These are phyloP conservation scores for Pseudoips prasinana DNA, from an alignment of 2,888 invertebrate genomes.

Conservation along the genomic window DNA sequence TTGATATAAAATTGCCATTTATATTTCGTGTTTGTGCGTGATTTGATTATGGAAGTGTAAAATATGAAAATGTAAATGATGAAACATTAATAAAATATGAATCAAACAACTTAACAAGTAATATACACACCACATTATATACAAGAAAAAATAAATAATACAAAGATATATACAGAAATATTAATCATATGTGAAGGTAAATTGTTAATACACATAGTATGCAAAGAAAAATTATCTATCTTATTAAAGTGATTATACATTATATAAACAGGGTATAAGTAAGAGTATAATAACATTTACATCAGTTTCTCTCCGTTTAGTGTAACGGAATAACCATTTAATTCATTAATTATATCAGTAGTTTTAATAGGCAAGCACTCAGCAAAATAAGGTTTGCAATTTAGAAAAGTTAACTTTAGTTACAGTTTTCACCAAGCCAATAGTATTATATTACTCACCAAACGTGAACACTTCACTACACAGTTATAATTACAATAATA, in stretches of 20 bases:
- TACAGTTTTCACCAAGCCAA: constrained; percentile 21
- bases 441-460: constrained; percentile 32
- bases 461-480: constrained; percentile 28
- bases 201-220: constrained; percentile 2
- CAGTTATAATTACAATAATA: constrained; percentile 4
- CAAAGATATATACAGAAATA: background rate
- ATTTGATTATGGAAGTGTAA: too few relatives aligned
- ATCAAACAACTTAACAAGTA: too few relatives aligned
- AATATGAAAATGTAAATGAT: too few relatives aligned
- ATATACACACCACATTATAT: background rate
- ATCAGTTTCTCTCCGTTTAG: too few relatives aligned
- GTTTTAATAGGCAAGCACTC: constrained; percentile 32
- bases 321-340: too few relatives aligned
- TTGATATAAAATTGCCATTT: too few relatives aligned
- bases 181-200: background rate
- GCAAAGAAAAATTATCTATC: background rate
- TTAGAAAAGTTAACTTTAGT: constrained; percentile 23
- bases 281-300: too few relatives aligned
- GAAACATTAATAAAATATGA: too few relatives aligned
- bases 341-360: constrained; percentile 20
- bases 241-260: background rate
- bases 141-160: too few relatives aligned
- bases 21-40: too few relatives aligned
- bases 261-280: too few relatives aligned
- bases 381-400: constrained; percentile 24